These are phyloP conservation scores for Naja naja DNA, from an alignment of 2,113 vertebrate species.

Conservation along the genomic window DNA sequence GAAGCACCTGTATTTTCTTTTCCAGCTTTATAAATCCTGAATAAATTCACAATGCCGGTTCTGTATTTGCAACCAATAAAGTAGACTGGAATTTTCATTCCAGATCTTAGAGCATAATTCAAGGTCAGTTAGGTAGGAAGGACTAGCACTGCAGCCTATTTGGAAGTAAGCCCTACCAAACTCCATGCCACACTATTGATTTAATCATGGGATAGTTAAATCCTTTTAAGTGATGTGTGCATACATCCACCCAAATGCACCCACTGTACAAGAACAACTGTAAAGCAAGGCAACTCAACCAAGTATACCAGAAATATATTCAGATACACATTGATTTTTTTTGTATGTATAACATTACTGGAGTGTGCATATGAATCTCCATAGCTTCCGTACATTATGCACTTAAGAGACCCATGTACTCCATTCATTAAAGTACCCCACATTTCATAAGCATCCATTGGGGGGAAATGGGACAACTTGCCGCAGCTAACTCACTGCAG, in stretches of 20 bases:
- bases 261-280: background rate
- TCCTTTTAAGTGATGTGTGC: background rate
- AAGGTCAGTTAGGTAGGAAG: background rate
- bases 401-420: background rate
- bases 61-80: background rate
- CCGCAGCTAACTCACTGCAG: too few relatives aligned
- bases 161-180: background rate
- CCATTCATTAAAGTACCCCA: background rate
- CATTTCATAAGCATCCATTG: background rate
- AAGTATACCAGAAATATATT: background rate
- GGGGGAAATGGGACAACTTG: too few relatives aligned
- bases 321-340: background rate
- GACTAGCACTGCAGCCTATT: background rate
- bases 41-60: background rate
- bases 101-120: background rate
- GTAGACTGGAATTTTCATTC: background rate
- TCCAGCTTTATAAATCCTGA: constrained; percentile 11
- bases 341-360: background rate
- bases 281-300: background rate
- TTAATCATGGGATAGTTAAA: background rate
- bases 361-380: background rate
- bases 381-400: background rate
- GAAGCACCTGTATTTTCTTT: background rate
- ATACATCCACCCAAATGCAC: background rate
- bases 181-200: background rate